These are phyloP conservation scores for Sylvia atricapilla DNA, from an alignment of 2,113 vertebrate species.

Conservation along the genomic window DNA sequence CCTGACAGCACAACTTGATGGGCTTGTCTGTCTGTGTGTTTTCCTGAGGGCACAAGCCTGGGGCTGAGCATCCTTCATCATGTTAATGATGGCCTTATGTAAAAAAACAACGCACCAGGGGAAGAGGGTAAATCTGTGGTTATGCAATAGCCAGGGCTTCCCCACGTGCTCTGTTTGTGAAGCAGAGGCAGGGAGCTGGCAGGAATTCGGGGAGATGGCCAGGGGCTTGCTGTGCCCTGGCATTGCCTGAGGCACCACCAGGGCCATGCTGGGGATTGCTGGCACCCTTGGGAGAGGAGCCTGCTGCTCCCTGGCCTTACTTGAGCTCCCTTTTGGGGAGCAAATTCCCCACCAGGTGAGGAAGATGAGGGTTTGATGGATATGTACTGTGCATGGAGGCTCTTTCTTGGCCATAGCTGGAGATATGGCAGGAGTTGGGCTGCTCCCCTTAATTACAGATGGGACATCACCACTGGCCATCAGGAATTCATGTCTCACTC, in stretches of 20 bases:
- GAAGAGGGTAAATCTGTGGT: background rate
- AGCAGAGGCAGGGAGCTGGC: background rate
- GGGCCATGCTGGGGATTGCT: accelerated
- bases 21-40: background rate
- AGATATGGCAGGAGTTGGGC: background rate
- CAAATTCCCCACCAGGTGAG: background rate
- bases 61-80: background rate
- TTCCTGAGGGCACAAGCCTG: background rate
- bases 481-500: accelerated
- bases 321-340: background rate
- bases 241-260: accelerated
- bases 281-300: background rate
- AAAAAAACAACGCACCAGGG: too few relatives aligned
- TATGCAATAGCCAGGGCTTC: background rate
- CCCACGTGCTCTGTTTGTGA: background rate
- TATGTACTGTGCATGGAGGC: accelerated
- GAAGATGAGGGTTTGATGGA: background rate
- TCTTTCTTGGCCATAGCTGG: background rate
- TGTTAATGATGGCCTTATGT: background rate
- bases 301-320: background rate
- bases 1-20: background rate
- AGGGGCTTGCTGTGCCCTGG: background rate
- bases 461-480: background rate
- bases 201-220: background rate
- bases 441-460: background rate